Conservation (phyloP, 2,113 vertebrate genomes). For the Cygnus atratus region DNA sequence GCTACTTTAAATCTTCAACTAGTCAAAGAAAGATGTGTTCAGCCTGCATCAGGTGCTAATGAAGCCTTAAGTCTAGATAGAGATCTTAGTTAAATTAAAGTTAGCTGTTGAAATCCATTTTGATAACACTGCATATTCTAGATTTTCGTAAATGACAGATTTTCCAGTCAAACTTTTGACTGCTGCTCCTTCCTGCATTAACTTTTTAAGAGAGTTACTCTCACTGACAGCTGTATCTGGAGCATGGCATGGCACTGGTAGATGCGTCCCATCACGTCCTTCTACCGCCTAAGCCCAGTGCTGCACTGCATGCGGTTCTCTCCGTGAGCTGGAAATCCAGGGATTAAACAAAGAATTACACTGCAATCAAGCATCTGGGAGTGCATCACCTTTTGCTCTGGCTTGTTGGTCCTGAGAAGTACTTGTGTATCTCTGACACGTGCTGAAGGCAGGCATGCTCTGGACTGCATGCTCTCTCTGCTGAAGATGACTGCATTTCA, state of each 20-base stretch:
- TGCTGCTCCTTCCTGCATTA: not conserved
- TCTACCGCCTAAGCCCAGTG: not conserved
- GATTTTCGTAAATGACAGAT: not conserved
- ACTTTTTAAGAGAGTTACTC: not conserved
- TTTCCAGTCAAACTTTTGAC: not conserved
- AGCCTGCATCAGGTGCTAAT: not conserved
- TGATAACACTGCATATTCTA: not conserved
- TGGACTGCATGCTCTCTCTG: not conserved
- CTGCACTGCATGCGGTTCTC: not conserved
- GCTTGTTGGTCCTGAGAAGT: not conserved
- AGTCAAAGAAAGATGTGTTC: not conserved
- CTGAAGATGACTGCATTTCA: not conserved
- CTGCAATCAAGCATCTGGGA: not conserved
- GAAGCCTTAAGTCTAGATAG: not conserved
- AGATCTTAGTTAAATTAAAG: constrained; percentile 6
- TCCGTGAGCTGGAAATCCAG: not conserved
- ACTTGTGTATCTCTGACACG: fast-evolving
- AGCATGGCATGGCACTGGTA: not conserved
- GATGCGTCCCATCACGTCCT: not conserved
- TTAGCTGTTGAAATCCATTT: not conserved
- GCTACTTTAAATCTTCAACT: not conserved
- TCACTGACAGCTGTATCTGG: not conserved
- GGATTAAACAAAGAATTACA: not conserved
- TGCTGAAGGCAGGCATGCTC: not conserved
- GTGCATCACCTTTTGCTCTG: not conserved